phyloP scores from a whole-genome alignment of 1,140 invertebrate genomes.

The Phthorimaea operculella region DNA sequence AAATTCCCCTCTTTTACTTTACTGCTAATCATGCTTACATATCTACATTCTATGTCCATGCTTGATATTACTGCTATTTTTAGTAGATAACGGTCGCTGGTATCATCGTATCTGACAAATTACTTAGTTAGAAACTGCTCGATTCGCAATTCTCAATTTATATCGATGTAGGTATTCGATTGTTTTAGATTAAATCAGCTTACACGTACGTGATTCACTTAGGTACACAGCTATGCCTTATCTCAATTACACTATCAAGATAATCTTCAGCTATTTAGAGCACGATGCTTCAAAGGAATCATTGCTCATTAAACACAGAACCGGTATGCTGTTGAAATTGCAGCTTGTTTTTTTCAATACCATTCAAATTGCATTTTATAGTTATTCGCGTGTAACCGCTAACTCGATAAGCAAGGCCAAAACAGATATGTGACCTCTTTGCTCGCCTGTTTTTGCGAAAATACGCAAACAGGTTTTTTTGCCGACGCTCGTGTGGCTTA shows the following conservation, averaged over 20 bases:
- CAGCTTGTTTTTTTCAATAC: conserved; percentile 31
- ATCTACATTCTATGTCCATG: conserved; percentile 19
- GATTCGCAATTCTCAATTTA: no score
- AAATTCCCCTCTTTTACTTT: no score
- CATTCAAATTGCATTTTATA: conserved; percentile 43
- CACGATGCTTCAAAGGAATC: conserved; percentile 27
- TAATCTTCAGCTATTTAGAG: conserved; percentile 26
- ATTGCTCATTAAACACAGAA: conserved; percentile 2
- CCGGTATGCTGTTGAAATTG: background rate
- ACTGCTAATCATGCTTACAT: no score
- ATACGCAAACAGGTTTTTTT: conserved; percentile 38
- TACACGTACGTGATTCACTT: conserved; percentile 15
- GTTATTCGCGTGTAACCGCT: conserved; percentile 47
- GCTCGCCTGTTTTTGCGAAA: conserved; percentile 36
- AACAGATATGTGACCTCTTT: conserved; percentile 57
- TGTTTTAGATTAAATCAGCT: background rate
- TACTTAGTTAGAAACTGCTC: background rate
- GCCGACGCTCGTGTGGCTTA: conserved; percentile 16
- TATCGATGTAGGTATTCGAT: no score
- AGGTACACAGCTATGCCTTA: conserved; percentile 13
- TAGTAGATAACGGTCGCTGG: conserved; percentile 12
- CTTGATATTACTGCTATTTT: conserved; percentile 38
- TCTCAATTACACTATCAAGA: conserved; percentile 16
- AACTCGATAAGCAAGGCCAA: conserved; percentile 58
- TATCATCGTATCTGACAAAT: background rate